A percentile compares a stretch with the other conserved stretches of the same genome.
These are phyloP conservation scores for Pseudotriccus pelzelni DNA, from an alignment of 2,797 vertebrate genomes.

Conservation along the genomic window DNA sequence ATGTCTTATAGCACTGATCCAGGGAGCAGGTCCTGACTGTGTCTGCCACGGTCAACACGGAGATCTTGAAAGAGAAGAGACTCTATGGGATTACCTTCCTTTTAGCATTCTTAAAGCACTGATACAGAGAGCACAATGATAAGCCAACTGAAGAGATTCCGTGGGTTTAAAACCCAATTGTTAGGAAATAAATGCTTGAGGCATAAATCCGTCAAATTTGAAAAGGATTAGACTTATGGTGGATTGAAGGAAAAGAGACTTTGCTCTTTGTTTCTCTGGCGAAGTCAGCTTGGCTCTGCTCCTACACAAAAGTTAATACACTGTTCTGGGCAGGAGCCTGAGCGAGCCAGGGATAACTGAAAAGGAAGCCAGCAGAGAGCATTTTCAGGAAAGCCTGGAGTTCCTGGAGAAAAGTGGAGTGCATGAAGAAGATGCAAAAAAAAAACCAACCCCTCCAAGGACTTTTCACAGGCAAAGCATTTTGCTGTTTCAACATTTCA, in stretches of 20 bases:
- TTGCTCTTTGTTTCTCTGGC: neutral
- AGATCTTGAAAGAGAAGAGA: conserved; percentile 81
- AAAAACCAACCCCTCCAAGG: neutral
- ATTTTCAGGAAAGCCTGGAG: neutral
- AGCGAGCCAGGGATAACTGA: neutral
- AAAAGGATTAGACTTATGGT: neutral
- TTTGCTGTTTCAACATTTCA: neutral
- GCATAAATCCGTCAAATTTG: neutral
- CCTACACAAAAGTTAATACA: neutral
- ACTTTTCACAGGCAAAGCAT: neutral
- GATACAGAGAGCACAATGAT: neutral
- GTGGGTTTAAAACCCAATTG: conserved; percentile 7
- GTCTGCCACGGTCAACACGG: conserved; percentile 90
- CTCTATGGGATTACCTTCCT: conserved; percentile 16
- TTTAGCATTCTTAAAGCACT: neutral
- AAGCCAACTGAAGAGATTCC: neutral
- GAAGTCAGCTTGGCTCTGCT: neutral
- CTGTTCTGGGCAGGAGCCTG: neutral
- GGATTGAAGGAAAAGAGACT: neutral
- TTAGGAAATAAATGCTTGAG: conserved; percentile 1
- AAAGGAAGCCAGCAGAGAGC: neutral
- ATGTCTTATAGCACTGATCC: conserved; percentile 96
- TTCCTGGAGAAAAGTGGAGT: neutral
- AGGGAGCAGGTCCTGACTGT: conserved; percentile 89
- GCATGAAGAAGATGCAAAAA: neutral